A percentile compares a stretch with the other conserved stretches of the same genome.
Evolutionary conservation across 2,113 vertebrate species (phyloP).

Genomic region (Ibidorhyncha struthersii): DNA sequence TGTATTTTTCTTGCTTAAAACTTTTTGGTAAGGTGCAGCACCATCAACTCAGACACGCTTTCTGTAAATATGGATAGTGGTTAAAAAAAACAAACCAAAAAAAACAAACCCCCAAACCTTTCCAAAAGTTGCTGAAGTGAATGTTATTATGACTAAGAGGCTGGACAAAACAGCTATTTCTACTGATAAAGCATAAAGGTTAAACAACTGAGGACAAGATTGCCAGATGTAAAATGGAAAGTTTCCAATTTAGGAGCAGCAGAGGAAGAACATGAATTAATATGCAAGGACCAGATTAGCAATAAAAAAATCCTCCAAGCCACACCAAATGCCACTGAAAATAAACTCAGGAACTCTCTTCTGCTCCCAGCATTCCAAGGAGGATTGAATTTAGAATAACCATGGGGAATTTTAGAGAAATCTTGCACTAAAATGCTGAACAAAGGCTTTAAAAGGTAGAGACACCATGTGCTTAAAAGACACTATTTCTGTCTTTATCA

Average conservation of each 20-base stretch:
- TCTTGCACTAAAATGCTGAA: not conserved
- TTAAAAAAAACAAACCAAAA: not conserved
- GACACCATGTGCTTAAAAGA: not conserved
- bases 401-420: constrained; percentile 23
- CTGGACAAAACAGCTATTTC: constrained; percentile 32
- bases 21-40: not conserved
- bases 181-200: constrained; percentile 46
- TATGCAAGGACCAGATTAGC: constrained; percentile 33
- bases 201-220: constrained; percentile 33
- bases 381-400: constrained; percentile 36
- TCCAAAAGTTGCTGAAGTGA: not conserved
- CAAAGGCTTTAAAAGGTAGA: not conserved
- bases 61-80: not conserved
- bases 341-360: constrained; percentile 51
- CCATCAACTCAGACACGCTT: not conserved
- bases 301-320: constrained; percentile 14
- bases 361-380: constrained; percentile 40
- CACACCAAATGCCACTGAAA: constrained; percentile 50
- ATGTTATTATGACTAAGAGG: constrained; percentile 1
- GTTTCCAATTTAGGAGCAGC: constrained; percentile 41
- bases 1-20: not conserved
- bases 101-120: not conserved
- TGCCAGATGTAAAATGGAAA: constrained; percentile 51
- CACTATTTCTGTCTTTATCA: not conserved
- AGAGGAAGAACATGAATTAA: constrained; percentile 46